Evolutionary conservation across 1,140 invertebrate genomes (phyloP), one percentile per base, ranked within the genome.

Genomic region (Hyphantria cunea): DNA sequence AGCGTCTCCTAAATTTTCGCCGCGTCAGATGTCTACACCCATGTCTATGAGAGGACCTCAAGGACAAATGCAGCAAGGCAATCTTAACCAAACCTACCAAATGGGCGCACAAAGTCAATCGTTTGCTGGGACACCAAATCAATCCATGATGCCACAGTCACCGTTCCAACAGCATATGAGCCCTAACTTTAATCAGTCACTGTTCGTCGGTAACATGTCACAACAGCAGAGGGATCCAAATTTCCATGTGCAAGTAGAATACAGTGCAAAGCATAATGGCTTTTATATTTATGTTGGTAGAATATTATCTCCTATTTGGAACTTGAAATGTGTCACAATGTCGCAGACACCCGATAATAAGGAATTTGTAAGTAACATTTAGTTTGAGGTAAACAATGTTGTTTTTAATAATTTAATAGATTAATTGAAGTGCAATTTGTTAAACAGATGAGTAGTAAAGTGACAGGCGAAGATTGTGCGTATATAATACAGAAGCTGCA

Each of bases 261-360:
- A 94, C 80, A 97, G 96, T 2, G 93, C 96, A 3, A 98, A 98
- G 88, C 98, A 99, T 79, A 97, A 98, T 83, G 97, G 97, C 0
- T 91, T 99, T 0, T 99, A 99, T 90, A 92, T 99, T 3, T 98
- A 97, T 78, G 93, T 98, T 7, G 94, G 96, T 17, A 93, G 98
- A 66, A 95, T 99, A 70, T 83, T 99, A 6, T 91, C 96, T 56
- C 95, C 96, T 0, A 92, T 97, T 58, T 97, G 96, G 96, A 94
- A 94, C 72, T 82, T 94, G 58, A 93, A 93, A 66, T 95, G 95
- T 70, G 94, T 96, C 4, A 92, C 94, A n/a, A 94, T 93, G 69
- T 92, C 91, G 34, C 82, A 84, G 58, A 91, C 89, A 4, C 83
- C 92, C 15, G 92, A 93, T 72, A 93, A 92, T 53, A 95, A 94